These are phyloP conservation scores for Vulpes lagopus DNA, from an alignment of 2,113 vertebrate genomes.

Conservation along the genomic window DNA sequence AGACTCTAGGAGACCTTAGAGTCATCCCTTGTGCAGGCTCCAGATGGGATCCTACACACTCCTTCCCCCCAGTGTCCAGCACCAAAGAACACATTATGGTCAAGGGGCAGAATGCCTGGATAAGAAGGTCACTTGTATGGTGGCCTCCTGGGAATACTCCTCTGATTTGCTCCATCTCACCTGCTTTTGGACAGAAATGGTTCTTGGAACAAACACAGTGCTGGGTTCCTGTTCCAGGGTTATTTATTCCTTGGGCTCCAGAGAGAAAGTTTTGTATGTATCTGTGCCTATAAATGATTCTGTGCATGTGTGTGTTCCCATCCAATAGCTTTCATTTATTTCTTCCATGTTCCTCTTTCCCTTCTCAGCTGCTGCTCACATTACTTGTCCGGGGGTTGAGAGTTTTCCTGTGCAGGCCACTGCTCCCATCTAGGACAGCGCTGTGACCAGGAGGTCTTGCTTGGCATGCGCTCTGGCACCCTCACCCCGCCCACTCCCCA, in stretches of 20 bases:
- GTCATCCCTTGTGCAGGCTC: not conserved
- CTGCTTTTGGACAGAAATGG: not conserved
- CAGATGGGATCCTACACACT: not conserved
- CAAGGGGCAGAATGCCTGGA: not conserved
- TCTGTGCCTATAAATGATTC: not conserved
- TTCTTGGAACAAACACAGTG: not conserved
- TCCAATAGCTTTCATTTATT: not conserved
- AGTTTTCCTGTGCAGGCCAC: not conserved
- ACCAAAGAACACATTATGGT: not conserved
- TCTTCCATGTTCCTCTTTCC: not conserved
- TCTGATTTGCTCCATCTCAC: not conserved
- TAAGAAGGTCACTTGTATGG: not conserved
- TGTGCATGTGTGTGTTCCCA: not conserved
- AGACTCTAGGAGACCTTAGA: not conserved
- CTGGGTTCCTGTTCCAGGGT: not conserved
- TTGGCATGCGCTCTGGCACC: not conserved
- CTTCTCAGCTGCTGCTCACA: not conserved
- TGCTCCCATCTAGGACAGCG: not conserved
- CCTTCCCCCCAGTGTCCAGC: not conserved
- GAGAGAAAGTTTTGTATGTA: not conserved
- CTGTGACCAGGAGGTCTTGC: not conserved
- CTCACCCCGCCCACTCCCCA: not conserved
- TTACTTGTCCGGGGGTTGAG: not conserved
- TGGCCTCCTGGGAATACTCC: not conserved
- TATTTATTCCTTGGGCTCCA: not conserved